Evolutionary conservation across 2,797 vertebrate genomes (phyloP).

Genomic region (Columba guinea): DNA sequence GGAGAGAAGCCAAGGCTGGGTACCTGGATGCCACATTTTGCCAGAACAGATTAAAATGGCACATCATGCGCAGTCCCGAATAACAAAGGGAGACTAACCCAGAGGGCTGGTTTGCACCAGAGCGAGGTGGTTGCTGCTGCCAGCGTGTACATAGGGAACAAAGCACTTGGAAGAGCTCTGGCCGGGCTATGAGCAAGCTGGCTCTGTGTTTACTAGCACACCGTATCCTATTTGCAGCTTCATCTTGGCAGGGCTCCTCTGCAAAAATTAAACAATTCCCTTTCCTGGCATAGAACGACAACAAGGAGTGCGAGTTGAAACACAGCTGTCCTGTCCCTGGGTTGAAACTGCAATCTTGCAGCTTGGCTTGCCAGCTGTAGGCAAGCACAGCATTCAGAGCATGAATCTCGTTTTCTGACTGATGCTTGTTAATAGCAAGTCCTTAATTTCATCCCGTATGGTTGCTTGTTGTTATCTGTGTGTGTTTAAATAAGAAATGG

Average conservation of each 20-base stretch:
- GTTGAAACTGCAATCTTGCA: neutral
- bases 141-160: rapidly evolving
- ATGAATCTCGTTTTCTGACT: neutral
- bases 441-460: neutral
- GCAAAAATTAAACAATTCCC: slow-evolving; percentile 23
- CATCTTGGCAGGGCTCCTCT: neutral
- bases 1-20: neutral
- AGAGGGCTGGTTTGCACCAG: neutral
- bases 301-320: slow-evolving; percentile 11
- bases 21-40: neutral
- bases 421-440: neutral
- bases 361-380: neutral
- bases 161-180: neutral
- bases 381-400: neutral
- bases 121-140: neutral
- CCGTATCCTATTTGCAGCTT: neutral
- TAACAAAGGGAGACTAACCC: too few species aligned
- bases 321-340: neutral
- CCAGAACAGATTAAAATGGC: neutral
- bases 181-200: neutral
- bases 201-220: neutral
- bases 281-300: neutral
- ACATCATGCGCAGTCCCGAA: neutral
- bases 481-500: neutral
- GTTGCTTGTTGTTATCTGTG: neutral